Evolutionary conservation across 2,888 invertebrate genomes (phyloP).

Genomic region (Acleris emargana): DNA sequence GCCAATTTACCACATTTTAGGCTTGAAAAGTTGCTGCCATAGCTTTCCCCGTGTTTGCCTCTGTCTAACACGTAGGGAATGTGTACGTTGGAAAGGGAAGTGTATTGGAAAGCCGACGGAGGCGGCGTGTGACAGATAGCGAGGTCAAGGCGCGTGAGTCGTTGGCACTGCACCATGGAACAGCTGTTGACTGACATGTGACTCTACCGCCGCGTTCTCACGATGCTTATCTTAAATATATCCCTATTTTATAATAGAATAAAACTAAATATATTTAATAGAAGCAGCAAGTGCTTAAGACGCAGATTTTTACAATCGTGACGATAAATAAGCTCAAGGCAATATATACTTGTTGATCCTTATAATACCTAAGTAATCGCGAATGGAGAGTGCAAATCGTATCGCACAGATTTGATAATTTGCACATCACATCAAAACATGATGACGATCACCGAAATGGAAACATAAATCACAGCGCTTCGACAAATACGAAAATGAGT

Average conservation of each 20-base stretch:
- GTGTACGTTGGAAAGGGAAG: conserved; percentile 34
- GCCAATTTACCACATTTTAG: conserved; percentile 40
- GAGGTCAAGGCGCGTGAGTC: conserved; percentile 75
- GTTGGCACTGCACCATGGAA: conserved; percentile 67
- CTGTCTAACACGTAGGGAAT: conserved; percentile 36
- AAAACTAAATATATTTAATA: too few species aligned
- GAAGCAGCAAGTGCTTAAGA: neutral
- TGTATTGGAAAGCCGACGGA: conserved; percentile 49
- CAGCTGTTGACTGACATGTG: conserved; percentile 51
- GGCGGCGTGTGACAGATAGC: conserved; percentile 53
- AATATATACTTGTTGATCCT: neutral
- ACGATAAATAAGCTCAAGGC: neutral
- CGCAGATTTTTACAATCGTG: neutral
- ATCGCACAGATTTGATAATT: neutral
- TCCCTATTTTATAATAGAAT: too few species aligned
- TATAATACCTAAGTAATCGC: neutral
- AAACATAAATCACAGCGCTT: neutral
- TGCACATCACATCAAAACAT: conserved; percentile 2
- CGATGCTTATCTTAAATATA: conserved; percentile 14
- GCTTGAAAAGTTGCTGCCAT: conserved; percentile 15
- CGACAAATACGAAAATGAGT: neutral
- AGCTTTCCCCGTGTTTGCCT: conserved; percentile 44
- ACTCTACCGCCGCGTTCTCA: conserved; percentile 40
- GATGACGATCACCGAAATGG: neutral
- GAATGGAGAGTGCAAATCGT: conserved; percentile 1